phyloP scores from a whole-genome alignment of 2,797 vertebrate genomes.

The Myripristis murdjan region DNA sequence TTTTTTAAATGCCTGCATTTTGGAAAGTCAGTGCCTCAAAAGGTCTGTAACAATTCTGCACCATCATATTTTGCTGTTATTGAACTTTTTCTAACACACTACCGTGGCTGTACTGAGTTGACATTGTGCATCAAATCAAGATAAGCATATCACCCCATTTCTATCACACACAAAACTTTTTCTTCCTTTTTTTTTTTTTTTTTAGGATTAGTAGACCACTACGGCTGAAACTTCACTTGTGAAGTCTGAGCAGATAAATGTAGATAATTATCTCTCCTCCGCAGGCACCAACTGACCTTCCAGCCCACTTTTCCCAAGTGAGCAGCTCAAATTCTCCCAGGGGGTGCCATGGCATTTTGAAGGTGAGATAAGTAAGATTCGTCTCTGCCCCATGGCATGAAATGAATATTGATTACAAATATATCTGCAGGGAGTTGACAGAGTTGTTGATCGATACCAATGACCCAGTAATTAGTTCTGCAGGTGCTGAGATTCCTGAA shows the following conservation, averaged over 20 bases:
- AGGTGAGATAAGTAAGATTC: slow-evolving; percentile 27
- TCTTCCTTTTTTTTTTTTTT: slow-evolving; percentile 1
- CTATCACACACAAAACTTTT: too few species aligned
- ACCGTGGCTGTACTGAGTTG: too few species aligned
- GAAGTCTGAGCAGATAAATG: slow-evolving; percentile 52
- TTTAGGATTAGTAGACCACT: slow-evolving; percentile 44
- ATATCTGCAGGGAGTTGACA: slow-evolving; percentile 14
- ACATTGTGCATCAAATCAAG: too few species aligned
- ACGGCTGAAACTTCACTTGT: slow-evolving; percentile 32
- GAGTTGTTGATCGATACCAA: slow-evolving; percentile 23
- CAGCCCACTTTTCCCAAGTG: slow-evolving; percentile 33
- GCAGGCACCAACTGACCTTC: slow-evolving; percentile 26
- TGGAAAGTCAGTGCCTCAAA: too few species aligned
- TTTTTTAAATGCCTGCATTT: too few species aligned
- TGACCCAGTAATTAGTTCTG: neutral
- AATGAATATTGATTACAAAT: neutral
- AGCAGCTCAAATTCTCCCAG: slow-evolving; percentile 29
- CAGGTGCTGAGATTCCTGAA: too few species aligned
- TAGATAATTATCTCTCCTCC: slow-evolving; percentile 50
- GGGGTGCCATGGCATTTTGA: too few species aligned
- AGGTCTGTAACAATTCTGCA: too few species aligned
- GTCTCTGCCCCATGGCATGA: slow-evolving; percentile 1
- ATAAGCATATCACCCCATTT: too few species aligned
- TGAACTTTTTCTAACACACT: too few species aligned
- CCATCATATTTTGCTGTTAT: too few species aligned